phyloP scores from a whole-genome alignment of 2,113 vertebrate genomes.

The Pituophis catenifer region DNA sequence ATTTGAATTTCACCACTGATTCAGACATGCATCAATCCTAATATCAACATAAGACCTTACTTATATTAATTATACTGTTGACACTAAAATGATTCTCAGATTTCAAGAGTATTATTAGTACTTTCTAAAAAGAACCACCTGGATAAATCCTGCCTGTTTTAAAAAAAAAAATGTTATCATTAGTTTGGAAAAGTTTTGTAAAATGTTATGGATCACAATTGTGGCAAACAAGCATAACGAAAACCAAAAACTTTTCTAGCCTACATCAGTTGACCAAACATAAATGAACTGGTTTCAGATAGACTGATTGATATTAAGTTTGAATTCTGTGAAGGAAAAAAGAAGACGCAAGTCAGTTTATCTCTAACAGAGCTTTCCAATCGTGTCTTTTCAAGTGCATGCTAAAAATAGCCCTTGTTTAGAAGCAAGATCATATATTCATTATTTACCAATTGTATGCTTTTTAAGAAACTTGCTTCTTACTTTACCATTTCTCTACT shows the following conservation, averaged over 20 bases:
- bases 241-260: neutral
- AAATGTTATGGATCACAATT: conserved; percentile 2
- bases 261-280: neutral
- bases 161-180: conserved; percentile 7
- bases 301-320: neutral
- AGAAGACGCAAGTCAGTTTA: neutral
- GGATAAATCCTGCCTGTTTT: conserved; percentile 10
- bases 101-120: neutral
- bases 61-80: conserved; percentile 3
- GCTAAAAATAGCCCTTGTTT: neutral
- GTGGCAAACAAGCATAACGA: neutral
- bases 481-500: neutral
- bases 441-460: neutral
- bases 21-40: neutral
- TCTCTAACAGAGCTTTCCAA: neutral
- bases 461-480: neutral
- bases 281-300: neutral
- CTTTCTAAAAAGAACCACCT: conserved; percentile 14
- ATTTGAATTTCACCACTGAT: too few species aligned
- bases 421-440: neutral
- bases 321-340: conserved; percentile 31
- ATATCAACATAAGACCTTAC: neutral
- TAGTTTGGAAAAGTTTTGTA: neutral
- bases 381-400: neutral
- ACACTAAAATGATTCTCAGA: conserved; percentile 15